Evolutionary conservation across 1,140 invertebrate genomes (phyloP).

Genomic region (Brachionus calyciflorus): DNA sequence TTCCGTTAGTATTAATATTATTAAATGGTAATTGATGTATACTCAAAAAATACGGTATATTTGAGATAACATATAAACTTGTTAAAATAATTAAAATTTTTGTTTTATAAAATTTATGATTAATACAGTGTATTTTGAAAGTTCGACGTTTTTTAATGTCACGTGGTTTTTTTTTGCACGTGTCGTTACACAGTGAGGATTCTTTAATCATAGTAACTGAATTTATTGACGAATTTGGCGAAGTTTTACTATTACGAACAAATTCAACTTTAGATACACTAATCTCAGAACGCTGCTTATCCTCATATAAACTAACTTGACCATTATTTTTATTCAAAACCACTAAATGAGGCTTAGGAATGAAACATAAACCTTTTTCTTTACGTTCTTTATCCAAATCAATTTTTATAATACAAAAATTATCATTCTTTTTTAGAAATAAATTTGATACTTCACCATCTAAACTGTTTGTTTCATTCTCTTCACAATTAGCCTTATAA

Average conservation of each 20-base stretch:
- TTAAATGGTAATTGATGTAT: no score
- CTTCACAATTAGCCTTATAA: no score
- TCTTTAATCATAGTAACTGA: not conserved
- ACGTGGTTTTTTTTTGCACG: not conserved
- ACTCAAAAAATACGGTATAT: constrained; percentile 28
- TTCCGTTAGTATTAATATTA: not conserved
- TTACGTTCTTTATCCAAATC: constrained; percentile 18
- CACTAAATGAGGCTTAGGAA: not conserved
- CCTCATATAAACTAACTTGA: not conserved
- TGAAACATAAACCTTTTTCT: not conserved
- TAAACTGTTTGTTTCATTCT: no score
- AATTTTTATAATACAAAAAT: constrained; percentile 4
- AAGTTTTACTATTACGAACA: not conserved
- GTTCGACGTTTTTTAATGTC: not conserved
- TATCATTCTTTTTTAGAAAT: constrained; percentile 14
- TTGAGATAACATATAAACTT: constrained; percentile 16
- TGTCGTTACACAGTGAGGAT: not conserved
- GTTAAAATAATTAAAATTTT: constrained; percentile 34
- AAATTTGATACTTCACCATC: not conserved
- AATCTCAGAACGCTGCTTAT: not conserved
- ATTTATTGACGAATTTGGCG: not conserved
- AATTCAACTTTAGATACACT: not conserved
- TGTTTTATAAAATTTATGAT: constrained; percentile 42
- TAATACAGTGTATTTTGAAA: constrained; percentile 27
- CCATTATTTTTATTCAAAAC: not conserved